Evolutionary conservation across 2,888 invertebrate species (phyloP).

Genomic region (Choreutis nemorana): DNA sequence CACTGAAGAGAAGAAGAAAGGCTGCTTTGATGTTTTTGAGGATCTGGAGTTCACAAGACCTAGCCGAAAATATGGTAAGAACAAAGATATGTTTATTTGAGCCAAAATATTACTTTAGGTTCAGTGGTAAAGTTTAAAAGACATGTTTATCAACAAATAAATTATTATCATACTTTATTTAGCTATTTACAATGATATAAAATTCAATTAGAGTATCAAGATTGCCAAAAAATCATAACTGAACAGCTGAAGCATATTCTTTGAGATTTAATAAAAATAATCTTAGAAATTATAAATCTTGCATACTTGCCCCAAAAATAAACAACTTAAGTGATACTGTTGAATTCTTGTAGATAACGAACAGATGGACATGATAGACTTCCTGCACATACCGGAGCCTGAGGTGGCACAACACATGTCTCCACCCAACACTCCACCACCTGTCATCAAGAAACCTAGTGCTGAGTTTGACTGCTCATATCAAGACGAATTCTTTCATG

Average conservation of each 20-base stretch:
- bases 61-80: slow-evolving; percentile 30
- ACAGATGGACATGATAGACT: slow-evolving; percentile 35
- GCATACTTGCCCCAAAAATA: no score
- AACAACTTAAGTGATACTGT: no score
- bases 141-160: no score
- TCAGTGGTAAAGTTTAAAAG: no score
- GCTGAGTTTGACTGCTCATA: slow-evolving; percentile 39
- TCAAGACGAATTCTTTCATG: slow-evolving; percentile 48
- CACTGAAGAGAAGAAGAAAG: slow-evolving; percentile 18
- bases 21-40: slow-evolving; percentile 20
- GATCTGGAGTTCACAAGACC: slow-evolving; percentile 46
- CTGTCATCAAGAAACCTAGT: slow-evolving; percentile 18
- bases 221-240: no score
- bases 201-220: no score
- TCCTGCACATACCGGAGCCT: slow-evolving; percentile 24
- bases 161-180: no score
- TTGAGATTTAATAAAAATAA: no score
- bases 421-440: slow-evolving; percentile 34
- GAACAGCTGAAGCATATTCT: no score
- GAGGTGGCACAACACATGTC: slow-evolving; percentile 15
- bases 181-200: no score
- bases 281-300: no score
- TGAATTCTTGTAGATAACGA: slow-evolving; percentile 30
- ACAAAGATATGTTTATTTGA: slow-evolving; percentile 2
- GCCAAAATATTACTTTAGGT: slow-evolving; percentile 5